Base-by-base conservation (phyloP, 2,888 invertebrate species). In the Acronicta aceris region DNA sequence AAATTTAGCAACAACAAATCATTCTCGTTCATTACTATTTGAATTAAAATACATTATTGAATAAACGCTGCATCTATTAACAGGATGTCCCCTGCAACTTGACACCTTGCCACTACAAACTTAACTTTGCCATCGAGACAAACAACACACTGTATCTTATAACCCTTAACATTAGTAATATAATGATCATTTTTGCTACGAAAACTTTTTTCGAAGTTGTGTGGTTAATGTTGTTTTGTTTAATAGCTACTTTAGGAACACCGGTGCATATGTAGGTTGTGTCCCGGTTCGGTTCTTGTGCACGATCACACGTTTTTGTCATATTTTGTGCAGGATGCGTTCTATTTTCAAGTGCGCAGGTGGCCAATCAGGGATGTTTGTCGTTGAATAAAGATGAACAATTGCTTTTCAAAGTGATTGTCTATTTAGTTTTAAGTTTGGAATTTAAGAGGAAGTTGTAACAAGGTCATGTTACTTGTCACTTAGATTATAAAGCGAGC, bases 261-360 rank as follows among this genome's bases (percentile, higher is more conserved):
- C 46, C 42, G 16, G 52, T 68, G 21, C 60, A 74, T 67, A 67
- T 76, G 74, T 61, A 59, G 66, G 47, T 58, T 48, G 17, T 5
- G 55, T 57, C 64, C 65, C 59, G 47, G 58, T 59, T 71, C 65
- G 74, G 67, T 71, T 73, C 82, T 84, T 79, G 66, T 73, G 67
- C 85, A 85, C 85, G 89, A 78, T 88, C 88, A 81, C 87, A 84
- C 86, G 84, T 84, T 86, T 85, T 89, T 89, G 79, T 79, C 60
- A 62, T 65, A 69, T 74, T 81, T 69, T 60, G 63, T 63, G 60
- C 81, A 76, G 89, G 89, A 87, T 83, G 86, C 83, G 82, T 77
- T 83, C 82, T 82, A 84, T 79, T 79, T 82, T 81, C 67, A 57
- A 76, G 77, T 65, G 62, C 59, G 83, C 88, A 89, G 88, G 89